phyloP scores from a whole-genome alignment of 1,140 invertebrate genomes.

The Chelonus insularis region DNA sequence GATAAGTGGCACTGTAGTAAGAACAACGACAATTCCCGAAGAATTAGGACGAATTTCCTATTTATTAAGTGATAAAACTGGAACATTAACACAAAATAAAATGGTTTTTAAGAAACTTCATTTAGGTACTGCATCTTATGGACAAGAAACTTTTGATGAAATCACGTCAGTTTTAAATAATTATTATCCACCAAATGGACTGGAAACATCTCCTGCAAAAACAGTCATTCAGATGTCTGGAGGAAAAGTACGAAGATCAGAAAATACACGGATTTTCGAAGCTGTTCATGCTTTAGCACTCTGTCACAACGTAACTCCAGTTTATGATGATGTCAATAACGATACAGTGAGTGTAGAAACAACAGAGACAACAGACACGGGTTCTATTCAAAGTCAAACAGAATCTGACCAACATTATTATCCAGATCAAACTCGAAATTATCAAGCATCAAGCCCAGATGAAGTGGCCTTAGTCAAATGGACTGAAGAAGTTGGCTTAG shows the following conservation, averaged over 20 bases:
- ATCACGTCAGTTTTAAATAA: constrained; percentile 57
- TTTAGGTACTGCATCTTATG: constrained; percentile 85
- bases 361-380: constrained; percentile 50
- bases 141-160: constrained; percentile 86
- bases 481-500: constrained; percentile 77
- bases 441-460: constrained; percentile 96
- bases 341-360: constrained; percentile 49
- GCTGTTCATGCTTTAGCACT: constrained; percentile 93
- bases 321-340: constrained; percentile 71
- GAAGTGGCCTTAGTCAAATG: constrained; percentile 84
- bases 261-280: constrained; percentile 82
- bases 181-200: constrained; percentile 48
- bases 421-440: constrained; percentile 51
- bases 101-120: constrained; percentile 98
- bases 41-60: constrained; percentile 97
- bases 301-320: constrained; percentile 99
- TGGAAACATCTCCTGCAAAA: constrained; percentile 44
- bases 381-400: constrained; percentile 63
- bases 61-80: constrained; percentile 96
- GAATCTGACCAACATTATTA: constrained; percentile 70
- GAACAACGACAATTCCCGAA: constrained; percentile 98
- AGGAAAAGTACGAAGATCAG: constrained; percentile 66
- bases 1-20: constrained; percentile 92
- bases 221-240: constrained; percentile 29
- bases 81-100: constrained; percentile 97